Conservation (phyloP, 2,888 invertebrate genomes). For the Drosophila barbarae region DNA sequence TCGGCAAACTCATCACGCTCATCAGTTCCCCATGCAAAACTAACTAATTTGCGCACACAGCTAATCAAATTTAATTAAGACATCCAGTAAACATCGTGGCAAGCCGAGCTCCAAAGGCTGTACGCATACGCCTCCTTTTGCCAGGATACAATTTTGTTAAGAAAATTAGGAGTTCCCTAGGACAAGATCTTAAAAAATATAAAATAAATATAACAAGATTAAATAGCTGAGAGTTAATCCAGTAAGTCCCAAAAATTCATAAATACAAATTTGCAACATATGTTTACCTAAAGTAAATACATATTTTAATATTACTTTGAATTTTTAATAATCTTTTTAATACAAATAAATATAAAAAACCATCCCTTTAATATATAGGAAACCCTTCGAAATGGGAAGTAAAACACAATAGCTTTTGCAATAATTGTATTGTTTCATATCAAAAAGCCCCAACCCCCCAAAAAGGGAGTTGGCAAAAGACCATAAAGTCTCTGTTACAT, state of each 20-base stretch:
- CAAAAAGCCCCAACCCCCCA: neutral
- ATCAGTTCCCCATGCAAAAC: slow-evolving; percentile 65
- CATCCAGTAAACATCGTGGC: slow-evolving; percentile 54
- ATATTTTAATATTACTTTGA: neutral
- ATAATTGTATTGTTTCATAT: neutral
- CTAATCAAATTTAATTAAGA: slow-evolving; percentile 74
- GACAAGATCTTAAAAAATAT: neutral
- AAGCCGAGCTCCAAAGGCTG: slow-evolving; percentile 34
- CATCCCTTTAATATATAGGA: no score
- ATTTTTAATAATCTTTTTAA: no score
- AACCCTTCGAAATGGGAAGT: no score
- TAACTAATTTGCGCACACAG: slow-evolving; percentile 71
- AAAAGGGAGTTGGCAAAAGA: neutral
- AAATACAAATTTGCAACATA: neutral
- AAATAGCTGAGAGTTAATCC: rapidly evolving
- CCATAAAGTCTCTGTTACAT: neutral
- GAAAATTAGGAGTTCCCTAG: neutral
- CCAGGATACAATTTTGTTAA: slow-evolving; percentile 7
- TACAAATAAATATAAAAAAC: neutral
- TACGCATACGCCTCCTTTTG: slow-evolving; percentile 42
- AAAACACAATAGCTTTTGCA: neutral
- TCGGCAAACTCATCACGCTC: slow-evolving; percentile 55
- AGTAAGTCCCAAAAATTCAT: neutral
- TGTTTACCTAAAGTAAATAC: neutral
- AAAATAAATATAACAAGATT: no score